Base-by-base conservation (phyloP, 1,140 invertebrate genomes). In the Contarinia nasturtii region DNA sequence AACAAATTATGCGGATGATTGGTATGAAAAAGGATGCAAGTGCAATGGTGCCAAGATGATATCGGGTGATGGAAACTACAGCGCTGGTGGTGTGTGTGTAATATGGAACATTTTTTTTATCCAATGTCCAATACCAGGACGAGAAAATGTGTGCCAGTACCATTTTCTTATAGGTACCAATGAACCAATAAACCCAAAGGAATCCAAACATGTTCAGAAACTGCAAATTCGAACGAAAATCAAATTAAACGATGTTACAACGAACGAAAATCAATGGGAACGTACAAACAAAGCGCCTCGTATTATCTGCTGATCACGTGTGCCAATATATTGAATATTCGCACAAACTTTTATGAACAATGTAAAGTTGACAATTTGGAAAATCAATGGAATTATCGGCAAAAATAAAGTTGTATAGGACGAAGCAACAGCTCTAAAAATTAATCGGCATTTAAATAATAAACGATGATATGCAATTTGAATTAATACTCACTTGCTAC, bases 121-220 rank as follows among this genome's bases (percentile, higher is more conserved):
- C 69, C 51, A 80, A 83, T 0, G 89, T 90, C 90, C 91, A 97
- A 61, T 95, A 97, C 81, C 92, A 95, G 0, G 81, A 81, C 18
- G 90, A 76, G 60, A 85, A 86, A 7, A 77, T 77, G 17, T 80
- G 80, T 2, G 91, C 87, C 33, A 96, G 60, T 33, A 88, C 82
- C 79, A 95, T 90, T 60, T 96, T 82, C 14, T 81, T 77, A n/a
- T 94, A 69, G n/a, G 83, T 92, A 7, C 82, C 76, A n/a, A 92
- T 73, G 60, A 97, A 97, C 64, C 86, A 92, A 56, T 82, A 72
- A 2, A 78, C 57, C 93, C 93, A 98, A 53, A 95, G 82, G 50
- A 89, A 78, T 18, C 79, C 90, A 57, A 97, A 79, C 0, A 90
- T 57, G 61, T 94, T 92, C 56, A 88, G 57, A 61, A 63, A 66